Conservation (phyloP, 1,140 invertebrate genomes). For the Apis laboriosa region DNA sequence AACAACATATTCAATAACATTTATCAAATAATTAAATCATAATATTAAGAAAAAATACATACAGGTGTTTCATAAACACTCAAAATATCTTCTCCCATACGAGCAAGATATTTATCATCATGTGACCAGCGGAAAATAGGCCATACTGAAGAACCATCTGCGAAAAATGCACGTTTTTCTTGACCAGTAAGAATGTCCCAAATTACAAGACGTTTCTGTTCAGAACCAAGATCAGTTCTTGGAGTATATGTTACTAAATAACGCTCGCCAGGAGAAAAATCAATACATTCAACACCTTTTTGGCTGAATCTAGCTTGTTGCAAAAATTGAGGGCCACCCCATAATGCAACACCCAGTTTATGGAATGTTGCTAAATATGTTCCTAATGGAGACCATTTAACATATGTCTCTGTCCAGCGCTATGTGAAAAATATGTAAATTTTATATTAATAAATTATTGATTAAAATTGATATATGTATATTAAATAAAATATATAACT, state of each 20-base stretch:
- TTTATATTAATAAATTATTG: background rate
- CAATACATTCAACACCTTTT: constrained; percentile 95
- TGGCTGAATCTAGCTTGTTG: constrained; percentile 96
- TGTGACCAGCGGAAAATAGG: constrained; percentile 98
- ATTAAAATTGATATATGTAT: background rate
- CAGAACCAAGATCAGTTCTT: constrained; percentile 84
- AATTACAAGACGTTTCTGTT: constrained; percentile 90
- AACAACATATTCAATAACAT: background rate
- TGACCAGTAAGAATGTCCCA: constrained; percentile 97
- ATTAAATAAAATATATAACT: constrained; percentile 61
- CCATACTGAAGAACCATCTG: constrained; percentile 92
- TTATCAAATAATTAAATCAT: background rate
- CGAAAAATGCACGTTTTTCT: constrained; percentile 94
- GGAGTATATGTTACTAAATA: constrained; percentile 97
- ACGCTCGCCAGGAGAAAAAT: constrained; percentile 98
- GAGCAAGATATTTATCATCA: constrained; percentile 98
- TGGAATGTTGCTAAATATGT: constrained; percentile 98
- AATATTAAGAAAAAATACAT: constrained; percentile 61
- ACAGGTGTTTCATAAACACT: constrained; percentile 97
- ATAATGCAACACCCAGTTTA: constrained; percentile 95
- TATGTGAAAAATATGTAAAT: constrained; percentile 70
- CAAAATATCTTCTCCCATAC: constrained; percentile 91
- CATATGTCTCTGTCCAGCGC: constrained; percentile 97
- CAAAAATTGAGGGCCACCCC: constrained; percentile 96
- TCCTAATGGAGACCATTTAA: constrained; percentile 98